phyloP scores from a whole-genome alignment of 2,113 vertebrate species.

The Tiliqua scincoides region DNA sequence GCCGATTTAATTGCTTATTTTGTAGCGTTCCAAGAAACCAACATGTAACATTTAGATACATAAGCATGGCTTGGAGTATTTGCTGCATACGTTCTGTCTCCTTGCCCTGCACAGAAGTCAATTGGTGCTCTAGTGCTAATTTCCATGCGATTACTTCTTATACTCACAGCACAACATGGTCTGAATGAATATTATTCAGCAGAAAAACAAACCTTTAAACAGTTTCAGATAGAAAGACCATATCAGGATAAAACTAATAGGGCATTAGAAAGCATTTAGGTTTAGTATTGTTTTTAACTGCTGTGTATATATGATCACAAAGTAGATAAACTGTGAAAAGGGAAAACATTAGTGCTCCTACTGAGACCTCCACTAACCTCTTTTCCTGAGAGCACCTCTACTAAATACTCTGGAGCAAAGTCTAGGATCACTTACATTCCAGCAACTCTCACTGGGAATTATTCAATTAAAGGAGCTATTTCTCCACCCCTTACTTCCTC shows the following conservation, averaged over 20 bases:
- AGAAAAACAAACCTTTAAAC: not conserved
- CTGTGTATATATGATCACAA: constrained; percentile 68
- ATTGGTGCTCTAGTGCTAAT: not conserved
- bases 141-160: not conserved
- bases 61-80: not conserved
- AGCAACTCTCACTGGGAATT: constrained; percentile 75
- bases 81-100: not conserved
- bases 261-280: constrained; percentile 62
- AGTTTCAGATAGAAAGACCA: not conserved
- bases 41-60: not conserved
- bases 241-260: constrained; percentile 45
- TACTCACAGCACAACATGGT: not conserved
- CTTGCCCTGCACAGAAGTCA: constrained; percentile 1
- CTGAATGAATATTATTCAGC: not conserved
- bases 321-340: constrained; percentile 74
- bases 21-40: not conserved
- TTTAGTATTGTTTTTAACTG: constrained; percentile 72
- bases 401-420: constrained; percentile 75
- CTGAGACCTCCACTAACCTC: constrained; percentile 71
- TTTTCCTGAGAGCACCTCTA: constrained; percentile 73
- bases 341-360: constrained; percentile 76
- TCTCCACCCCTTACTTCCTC: constrained; percentile 64
- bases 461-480: constrained; percentile 76
- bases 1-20: not conserved
- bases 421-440: constrained; percentile 76